Evolutionary conservation across 2,888 invertebrate species (phyloP), one percentile per base, ranked within the genome.

Genomic region (Trichopoda pennipes): DNA sequence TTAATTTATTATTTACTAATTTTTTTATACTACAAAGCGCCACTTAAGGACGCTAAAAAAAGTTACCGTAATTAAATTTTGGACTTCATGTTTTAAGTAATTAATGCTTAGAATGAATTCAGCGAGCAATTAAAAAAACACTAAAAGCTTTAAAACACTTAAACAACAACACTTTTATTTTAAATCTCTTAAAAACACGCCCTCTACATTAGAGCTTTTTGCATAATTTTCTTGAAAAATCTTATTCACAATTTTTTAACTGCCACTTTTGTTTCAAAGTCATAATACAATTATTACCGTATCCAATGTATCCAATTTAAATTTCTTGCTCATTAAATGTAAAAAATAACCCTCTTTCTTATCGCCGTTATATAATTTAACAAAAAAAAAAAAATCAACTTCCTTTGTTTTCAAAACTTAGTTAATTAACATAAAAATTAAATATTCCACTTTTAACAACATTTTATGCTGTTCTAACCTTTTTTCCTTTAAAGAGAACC

Each of bases 401-500:
- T 32, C 42, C 38, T 23, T 16, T 16, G 56, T 61, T 17, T 32
- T 28, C 17, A 47, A 61, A 69, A 55, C 28, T 66, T 68, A 38
- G 70, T 79, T 79, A 82, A 82, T 82, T 82, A 82, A 82, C 82
- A 82, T 82, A 82, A 79, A 82, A 82, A 75, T 82, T 76, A 82
- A 82, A 82, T 79, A 82, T 82, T 82, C 82, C 72, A 76, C 75
- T 82, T 82, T 81, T 68, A 82, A 82, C 75, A 79, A 79, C 66
- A 82, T 79, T 82, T 79, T 79, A 75, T 63, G 75, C 51, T 72
- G 63, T 75, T 79, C 79, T 78, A 78, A 70, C 75, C 77, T 78
- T 60, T 60, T 35, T 47, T 55, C 44, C 19, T 60, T n/a, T 44
- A 6, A 44, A 44, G 42, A 28, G 12, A 38, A 49, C 32, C 44